Percentiles rank a stretch among this genome's conserved stretches.
Conservation (phyloP, 1,140 invertebrate genomes). For the Lepidurus couesii region DNA sequence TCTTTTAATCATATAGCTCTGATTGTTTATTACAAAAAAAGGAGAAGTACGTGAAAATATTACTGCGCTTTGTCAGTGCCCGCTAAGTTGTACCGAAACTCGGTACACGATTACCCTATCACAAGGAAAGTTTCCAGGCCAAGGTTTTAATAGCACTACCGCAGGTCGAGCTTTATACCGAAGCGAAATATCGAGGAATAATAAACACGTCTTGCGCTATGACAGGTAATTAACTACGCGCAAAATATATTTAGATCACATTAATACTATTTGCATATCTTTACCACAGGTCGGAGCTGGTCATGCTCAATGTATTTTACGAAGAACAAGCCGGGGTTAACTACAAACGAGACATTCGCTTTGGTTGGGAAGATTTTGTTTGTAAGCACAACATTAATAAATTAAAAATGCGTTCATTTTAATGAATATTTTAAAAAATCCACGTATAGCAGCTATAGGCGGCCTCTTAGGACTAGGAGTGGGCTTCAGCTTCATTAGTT, state of each 20-base stretch:
- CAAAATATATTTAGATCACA: neutral
- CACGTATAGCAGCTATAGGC: conserved; percentile 35
- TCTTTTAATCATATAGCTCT: neutral
- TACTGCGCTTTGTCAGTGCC: neutral
- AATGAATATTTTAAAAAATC: too few species aligned
- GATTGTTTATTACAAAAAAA: neutral
- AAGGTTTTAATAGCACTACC: neutral
- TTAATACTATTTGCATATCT: neutral
- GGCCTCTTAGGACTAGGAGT: conserved; percentile 34
- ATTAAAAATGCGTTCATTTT: too few species aligned
- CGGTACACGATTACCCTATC: neutral
- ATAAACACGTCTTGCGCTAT: neutral
- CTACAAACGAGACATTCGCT: conserved; percentile 31
- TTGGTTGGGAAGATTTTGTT: conserved; percentile 24
- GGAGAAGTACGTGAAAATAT: neutral
- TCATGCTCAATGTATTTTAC: conserved; percentile 29
- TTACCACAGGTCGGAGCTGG: conserved; percentile 24
- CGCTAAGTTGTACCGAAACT: neutral
- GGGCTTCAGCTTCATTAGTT: conserved; percentile 31
- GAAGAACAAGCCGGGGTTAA: conserved; percentile 24
- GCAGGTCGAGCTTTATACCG: neutral
- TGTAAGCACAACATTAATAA: conserved; percentile 24
- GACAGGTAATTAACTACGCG: neutral
- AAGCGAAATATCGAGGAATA: neutral
- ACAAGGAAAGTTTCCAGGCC: neutral